Evolutionary conservation across 1,140 invertebrate genomes (phyloP), one percentile per base, ranked within the genome.

Genomic region (Bactericera cockerelli): DNA sequence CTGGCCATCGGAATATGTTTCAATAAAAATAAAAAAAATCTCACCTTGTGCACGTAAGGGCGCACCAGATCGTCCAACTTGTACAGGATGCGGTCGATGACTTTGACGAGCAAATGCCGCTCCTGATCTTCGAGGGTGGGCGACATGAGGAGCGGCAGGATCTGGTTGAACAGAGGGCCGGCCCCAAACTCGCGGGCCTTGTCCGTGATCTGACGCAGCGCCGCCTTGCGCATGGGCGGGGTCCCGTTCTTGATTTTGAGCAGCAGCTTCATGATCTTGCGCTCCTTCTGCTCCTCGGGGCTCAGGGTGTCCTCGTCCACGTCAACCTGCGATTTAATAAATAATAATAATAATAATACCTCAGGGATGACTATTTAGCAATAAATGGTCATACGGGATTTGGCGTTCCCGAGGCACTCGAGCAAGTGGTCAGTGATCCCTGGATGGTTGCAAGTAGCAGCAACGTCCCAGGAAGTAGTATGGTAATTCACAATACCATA

Each of bases 161-260:
- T 99, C 74, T 99, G 96, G 75, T 99, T 99, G 68, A 99, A 99
- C 0, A 99, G 74, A 0, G 96, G 93, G 0, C 96, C 96, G 0
- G 97, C 96, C 0, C 97, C 97, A 67, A 99, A 97, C 71, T 98
- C 94, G 28, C 96, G 76, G 0, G 96, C 94, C 70, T 99, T 99
- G 70, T 99, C 95, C 0, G 97, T 99, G 57, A 99, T 99, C 72
- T 99, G 95, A 62, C 96, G 76, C 2, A 99, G 71, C 1, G 94
- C 94, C 11, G 93, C 92, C 76, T 99, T 99, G 62, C 97, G 80
- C 94, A 99, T 98, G 0, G 96, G 96, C 16, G 97, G 97, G 4
- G 96, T 98, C 13, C 97, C 97, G 71, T 99, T 99, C 76, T 99
- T 99, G 55, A 99, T 99, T 74, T 98, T 99, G 33, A 99, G 73